These are phyloP conservation scores for Valencia hispanica DNA, from an alignment of 2,797 vertebrate species.

Conservation along the genomic window DNA sequence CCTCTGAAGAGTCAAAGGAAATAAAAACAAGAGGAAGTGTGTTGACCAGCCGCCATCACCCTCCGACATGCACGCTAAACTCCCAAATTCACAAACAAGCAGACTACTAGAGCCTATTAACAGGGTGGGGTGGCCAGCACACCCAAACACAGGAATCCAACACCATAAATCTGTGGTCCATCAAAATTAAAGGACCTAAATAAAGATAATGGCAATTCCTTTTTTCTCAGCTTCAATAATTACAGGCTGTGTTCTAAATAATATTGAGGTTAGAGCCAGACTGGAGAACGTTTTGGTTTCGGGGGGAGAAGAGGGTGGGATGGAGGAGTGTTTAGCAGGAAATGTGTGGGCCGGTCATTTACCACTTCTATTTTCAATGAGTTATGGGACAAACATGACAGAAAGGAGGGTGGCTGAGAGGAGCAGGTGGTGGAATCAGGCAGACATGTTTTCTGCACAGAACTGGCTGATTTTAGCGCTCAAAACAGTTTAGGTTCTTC, in stretches of 20 bases:
- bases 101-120: constrained; percentile 59
- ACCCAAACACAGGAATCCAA: constrained; percentile 70
- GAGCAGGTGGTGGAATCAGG: constrained; percentile 59
- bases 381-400: constrained; percentile 59
- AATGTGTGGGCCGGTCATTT: constrained; percentile 71
- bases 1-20: constrained; percentile 17
- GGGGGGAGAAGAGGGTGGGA: constrained; percentile 57
- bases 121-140: constrained; percentile 66
- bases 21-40: constrained; percentile 50
- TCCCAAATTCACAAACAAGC: constrained; percentile 50
- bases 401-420: constrained; percentile 38
- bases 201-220: constrained; percentile 76
- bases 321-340: constrained; percentile 67
- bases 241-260: constrained; percentile 72
- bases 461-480: background rate
- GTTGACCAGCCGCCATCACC: constrained; percentile 36
- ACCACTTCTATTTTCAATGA: constrained; percentile 72
- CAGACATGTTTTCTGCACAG: constrained; percentile 3
- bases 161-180: constrained; percentile 73
- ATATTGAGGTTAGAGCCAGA: constrained; percentile 72
- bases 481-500: no score
- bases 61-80: constrained; percentile 33
- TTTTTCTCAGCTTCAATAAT: constrained; percentile 74
- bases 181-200: constrained; percentile 75
- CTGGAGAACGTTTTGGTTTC: constrained; percentile 59